Conservation (phyloP, 2,113 vertebrate genomes). For the Machaerirhynchus nigripectus region DNA sequence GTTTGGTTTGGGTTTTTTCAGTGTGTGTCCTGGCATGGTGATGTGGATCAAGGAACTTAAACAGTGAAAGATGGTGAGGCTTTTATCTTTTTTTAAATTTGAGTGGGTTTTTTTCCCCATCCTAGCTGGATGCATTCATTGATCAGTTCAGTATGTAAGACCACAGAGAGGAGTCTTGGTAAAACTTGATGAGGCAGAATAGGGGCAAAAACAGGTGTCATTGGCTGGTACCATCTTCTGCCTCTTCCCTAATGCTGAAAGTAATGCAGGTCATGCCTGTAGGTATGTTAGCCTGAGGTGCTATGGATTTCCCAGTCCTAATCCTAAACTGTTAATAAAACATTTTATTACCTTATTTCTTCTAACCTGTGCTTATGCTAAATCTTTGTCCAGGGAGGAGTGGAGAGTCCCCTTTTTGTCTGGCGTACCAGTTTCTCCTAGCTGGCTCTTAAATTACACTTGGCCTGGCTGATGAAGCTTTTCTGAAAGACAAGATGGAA, state of each 20-base stretch:
- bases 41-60: not conserved
- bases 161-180: not conserved
- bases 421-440: not conserved
- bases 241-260: not conserved
- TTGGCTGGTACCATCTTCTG: not conserved
- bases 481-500: not conserved
- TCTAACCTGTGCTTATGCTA: not conserved
- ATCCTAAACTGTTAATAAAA: not conserved
- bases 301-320: not conserved
- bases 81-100: not conserved
- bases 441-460: not conserved
- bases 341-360: not conserved
- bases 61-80: not conserved
- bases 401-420: not conserved
- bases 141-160: not conserved
- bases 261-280: not conserved
- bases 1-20: not conserved
- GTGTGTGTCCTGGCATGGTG: not conserved
- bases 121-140: not conserved
- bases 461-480: not conserved
- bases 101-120: accelerated
- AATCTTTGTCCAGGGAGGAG: not conserved
- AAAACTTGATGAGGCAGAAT: not conserved
- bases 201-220: not conserved
- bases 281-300: not conserved